Evolutionary conservation across 2,113 vertebrate genomes (phyloP).

Genomic region (Vanacampus margaritifer): DNA sequence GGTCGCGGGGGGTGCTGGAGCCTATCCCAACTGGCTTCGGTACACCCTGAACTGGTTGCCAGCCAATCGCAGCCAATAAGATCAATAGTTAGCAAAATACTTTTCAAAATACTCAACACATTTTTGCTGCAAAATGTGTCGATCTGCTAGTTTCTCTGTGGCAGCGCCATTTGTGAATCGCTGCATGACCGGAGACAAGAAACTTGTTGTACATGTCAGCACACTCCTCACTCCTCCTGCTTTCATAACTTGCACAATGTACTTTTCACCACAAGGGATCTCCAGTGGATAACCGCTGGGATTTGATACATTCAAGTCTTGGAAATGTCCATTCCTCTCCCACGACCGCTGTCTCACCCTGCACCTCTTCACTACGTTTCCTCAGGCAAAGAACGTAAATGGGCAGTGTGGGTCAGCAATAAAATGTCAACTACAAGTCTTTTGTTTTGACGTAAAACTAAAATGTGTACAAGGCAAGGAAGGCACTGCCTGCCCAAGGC

Average conservation of each 20-base stretch:
- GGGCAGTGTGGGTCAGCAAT: slow-evolving; percentile 15
- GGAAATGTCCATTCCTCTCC: slow-evolving; percentile 2
- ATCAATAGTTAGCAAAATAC: not conserved
- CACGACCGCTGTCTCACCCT: slow-evolving; percentile 5
- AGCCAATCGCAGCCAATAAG: too few species aligned
- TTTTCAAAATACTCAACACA: not conserved
- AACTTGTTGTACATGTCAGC: not conserved
- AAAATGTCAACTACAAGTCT: slow-evolving; percentile 26
- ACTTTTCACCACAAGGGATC: not conserved
- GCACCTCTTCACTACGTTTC: slow-evolving; percentile 3
- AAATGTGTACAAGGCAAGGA: slow-evolving; percentile 14
- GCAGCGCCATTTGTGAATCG: not conserved
- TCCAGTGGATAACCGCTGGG: not conserved
- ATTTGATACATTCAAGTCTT: not conserved
- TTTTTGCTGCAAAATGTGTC: not conserved
- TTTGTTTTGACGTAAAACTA: slow-evolving; percentile 21
- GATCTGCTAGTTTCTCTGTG: not conserved
- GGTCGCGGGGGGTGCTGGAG: too few species aligned
- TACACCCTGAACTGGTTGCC: too few species aligned
- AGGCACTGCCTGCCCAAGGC: too few species aligned
- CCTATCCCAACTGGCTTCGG: too few species aligned
- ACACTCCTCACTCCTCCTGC: not conserved
- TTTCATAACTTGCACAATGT: not conserved
- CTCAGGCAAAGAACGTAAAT: slow-evolving; percentile 15
- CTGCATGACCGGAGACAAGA: not conserved